phyloP scores from a whole-genome alignment of 2,888 invertebrate genomes.

The Laspeyria flexula region DNA sequence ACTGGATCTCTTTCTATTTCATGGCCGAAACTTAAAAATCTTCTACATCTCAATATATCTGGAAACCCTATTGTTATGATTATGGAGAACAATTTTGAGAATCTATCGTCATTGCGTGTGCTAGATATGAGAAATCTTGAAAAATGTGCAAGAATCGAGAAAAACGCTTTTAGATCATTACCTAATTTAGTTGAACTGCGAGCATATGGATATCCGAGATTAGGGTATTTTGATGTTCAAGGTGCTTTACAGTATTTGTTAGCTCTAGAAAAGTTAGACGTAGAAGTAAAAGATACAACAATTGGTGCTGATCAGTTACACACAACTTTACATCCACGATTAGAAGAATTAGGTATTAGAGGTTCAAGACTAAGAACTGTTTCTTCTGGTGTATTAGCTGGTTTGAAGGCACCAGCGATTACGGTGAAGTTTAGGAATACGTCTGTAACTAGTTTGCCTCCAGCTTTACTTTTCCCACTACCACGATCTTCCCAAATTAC shows the following conservation, averaged over 20 bases:
- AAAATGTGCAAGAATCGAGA: conserved; percentile 92
- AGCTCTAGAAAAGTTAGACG: conserved; percentile 91
- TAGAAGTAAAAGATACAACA: conserved; percentile 94
- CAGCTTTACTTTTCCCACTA: conserved; percentile 94
- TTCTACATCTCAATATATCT: conserved; percentile 92
- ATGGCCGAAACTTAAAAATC: conserved; percentile 89
- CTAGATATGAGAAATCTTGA: conserved; percentile 89
- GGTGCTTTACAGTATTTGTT: conserved; percentile 92
- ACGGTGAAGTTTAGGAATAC: conserved; percentile 92
- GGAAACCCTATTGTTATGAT: conserved; percentile 92
- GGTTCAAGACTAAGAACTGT: conserved; percentile 91
- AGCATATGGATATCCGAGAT: conserved; percentile 91
- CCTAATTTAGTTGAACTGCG: conserved; percentile 89
- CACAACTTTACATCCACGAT: conserved; percentile 91
- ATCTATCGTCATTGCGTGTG: conserved; percentile 88
- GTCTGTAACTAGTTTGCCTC: conserved; percentile 91
- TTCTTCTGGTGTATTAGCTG: conserved; percentile 93
- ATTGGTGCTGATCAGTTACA: conserved; percentile 94
- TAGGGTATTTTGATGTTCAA: conserved; percentile 94
- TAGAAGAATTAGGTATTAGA: conserved; percentile 90
- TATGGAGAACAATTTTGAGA: conserved; percentile 91
- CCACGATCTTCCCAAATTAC: conserved; percentile 93
- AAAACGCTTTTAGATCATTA: conserved; percentile 91
- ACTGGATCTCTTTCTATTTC: conserved; percentile 87
- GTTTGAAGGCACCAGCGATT: conserved; percentile 90